A percentile compares a stretch with the other conserved stretches of the same genome.
Evolutionary conservation across 2,113 vertebrate genomes (phyloP).

Genomic region (Pangasianodon hypophthalmus): DNA sequence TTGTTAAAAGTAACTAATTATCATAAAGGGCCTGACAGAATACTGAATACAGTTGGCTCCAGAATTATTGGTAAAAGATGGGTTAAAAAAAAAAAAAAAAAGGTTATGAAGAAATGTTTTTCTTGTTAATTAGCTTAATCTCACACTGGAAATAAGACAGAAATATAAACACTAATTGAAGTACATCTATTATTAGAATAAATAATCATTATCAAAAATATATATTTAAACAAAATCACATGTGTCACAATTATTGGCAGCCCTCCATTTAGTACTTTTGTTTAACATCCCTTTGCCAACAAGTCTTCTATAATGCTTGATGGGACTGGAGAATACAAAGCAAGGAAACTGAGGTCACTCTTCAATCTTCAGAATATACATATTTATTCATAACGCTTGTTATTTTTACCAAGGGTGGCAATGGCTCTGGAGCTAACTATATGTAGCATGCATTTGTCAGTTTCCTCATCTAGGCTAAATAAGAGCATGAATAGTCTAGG

Average conservation of each 20-base stretch:
- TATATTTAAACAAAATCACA: background rate
- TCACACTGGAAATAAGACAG: background rate
- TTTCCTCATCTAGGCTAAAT: background rate
- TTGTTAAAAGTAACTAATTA: background rate
- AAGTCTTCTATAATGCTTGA: background rate
- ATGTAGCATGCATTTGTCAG: background rate
- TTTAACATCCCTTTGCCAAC: background rate
- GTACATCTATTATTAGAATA: too few relatives aligned
- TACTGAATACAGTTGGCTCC: background rate
- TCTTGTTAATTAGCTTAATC: background rate
- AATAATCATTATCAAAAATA: background rate
- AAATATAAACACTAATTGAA: background rate
- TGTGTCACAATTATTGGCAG: background rate
- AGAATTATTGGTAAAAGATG: too few relatives aligned
- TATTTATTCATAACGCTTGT: background rate
- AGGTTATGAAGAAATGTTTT: background rate
- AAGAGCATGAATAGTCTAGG: background rate
- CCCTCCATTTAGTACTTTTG: background rate
- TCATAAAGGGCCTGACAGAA: too few relatives aligned
- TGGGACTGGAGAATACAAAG: background rate
- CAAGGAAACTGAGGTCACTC: background rate
- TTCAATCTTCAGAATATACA: background rate
- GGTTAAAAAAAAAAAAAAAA: too few relatives aligned
- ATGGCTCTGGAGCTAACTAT: background rate
- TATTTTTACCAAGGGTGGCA: too few relatives aligned